These are phyloP conservation scores for Gymnopithys bicolor DNA, from an alignment of 2,797 vertebrate species.

Conservation along the genomic window DNA sequence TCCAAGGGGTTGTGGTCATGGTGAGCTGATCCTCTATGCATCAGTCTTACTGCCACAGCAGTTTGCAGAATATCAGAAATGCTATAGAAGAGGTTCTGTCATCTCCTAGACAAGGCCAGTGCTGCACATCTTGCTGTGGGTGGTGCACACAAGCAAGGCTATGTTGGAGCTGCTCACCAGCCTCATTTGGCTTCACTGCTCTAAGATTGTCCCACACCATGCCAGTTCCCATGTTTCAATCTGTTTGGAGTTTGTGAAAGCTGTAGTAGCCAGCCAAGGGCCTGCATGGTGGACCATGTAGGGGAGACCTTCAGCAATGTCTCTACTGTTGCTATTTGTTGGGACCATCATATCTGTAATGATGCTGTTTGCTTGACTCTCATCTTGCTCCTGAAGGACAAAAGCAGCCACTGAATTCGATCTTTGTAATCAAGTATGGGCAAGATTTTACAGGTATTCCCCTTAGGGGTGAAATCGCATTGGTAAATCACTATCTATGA, in stretches of 20 bases:
- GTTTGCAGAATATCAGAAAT: background rate
- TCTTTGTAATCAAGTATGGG: background rate
- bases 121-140: background rate
- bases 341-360: background rate
- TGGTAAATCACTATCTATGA: constrained; percentile 21
- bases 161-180: background rate
- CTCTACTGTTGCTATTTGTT: background rate
- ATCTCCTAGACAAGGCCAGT: accelerated
- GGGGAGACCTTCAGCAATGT: background rate
- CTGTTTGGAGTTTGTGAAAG: background rate
- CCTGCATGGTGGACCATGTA: background rate
- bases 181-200: background rate
- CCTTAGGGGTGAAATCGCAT: background rate
- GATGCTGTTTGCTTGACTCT: background rate
- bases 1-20: background rate
- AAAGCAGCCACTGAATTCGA: background rate
- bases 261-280: background rate
- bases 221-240: background rate
- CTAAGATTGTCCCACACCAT: background rate
- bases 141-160: background rate
- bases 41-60: background rate
- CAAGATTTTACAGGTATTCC: constrained; percentile 29
- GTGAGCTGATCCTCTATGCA: background rate
- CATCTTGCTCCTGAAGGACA: background rate
- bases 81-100: background rate